These are phyloP conservation scores for Bombylius discolor DNA, from an alignment of 2,888 invertebrate genomes.

Conservation along the genomic window DNA sequence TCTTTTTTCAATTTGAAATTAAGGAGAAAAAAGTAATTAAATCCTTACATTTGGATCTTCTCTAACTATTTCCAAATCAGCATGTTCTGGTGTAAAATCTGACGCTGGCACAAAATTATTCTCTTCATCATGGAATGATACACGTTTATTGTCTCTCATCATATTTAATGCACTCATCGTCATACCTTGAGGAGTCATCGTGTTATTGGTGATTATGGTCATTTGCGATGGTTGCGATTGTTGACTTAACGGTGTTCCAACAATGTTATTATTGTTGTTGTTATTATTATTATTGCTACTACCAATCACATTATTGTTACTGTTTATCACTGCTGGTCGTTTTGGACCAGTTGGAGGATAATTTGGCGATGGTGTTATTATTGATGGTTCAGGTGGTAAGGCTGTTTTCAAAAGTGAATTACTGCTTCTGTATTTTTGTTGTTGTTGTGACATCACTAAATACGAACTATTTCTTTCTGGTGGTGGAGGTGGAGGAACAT, in stretches of 20 bases:
- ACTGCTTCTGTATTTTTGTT: slow-evolving; percentile 27
- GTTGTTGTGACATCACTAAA: slow-evolving; percentile 63
- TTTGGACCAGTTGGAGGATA: neutral
- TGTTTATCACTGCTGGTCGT: neutral
- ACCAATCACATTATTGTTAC: neutral
- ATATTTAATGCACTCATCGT: slow-evolving; percentile 9
- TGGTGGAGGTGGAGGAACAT: slow-evolving; percentile 51
- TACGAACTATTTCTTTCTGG: slow-evolving; percentile 84
- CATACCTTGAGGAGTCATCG: neutral
- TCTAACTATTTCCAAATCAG: slow-evolving; percentile 40
- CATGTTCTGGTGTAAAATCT: slow-evolving; percentile 29
- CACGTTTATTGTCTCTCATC: slow-evolving; percentile 45
- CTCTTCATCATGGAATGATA: slow-evolving; percentile 61
- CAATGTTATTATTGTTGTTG: slow-evolving; percentile 11
- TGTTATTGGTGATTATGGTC: slow-evolving; percentile 5
- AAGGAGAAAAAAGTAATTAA: slow-evolving; percentile 5
- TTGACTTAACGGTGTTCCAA: neutral
- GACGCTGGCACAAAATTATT: slow-evolving; percentile 28
- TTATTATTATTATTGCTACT: slow-evolving; percentile 4
- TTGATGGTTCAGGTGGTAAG: neutral
- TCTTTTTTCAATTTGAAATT: neutral
- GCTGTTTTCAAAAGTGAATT: neutral
- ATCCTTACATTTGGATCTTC: slow-evolving; percentile 73
- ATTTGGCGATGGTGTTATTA: neutral
- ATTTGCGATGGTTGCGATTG: slow-evolving; percentile 11